These are phyloP conservation scores for Drosophila pectinifera DNA, from an alignment of 1,140 invertebrate genomes.

Conservation along the genomic window DNA sequence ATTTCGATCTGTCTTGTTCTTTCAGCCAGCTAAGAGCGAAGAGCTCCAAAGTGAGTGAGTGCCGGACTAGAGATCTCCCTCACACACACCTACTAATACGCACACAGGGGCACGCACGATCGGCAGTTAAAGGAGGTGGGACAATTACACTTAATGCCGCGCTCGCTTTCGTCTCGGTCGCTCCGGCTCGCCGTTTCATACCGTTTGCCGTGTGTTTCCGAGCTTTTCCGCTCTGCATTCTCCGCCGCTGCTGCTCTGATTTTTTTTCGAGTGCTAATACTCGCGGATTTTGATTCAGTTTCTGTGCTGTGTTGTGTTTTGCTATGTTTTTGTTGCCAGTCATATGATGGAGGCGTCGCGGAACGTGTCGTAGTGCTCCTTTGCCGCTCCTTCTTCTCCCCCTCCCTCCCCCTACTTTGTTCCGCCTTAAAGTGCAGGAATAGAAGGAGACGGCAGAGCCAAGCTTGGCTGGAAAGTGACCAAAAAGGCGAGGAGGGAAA, in stretches of 20 bases:
- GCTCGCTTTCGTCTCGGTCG: slow-evolving; percentile 8
- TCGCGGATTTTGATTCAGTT: slow-evolving; percentile 18
- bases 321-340: slow-evolving; percentile 38
- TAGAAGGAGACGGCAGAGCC: slow-evolving; percentile 1
- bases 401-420: background rate
- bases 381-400: background rate
- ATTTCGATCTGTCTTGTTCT: slow-evolving; percentile 53
- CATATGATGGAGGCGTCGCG: slow-evolving; percentile 62
- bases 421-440: background rate
- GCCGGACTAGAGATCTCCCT: slow-evolving; percentile 51
- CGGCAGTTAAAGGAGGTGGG: slow-evolving; percentile 51
- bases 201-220: slow-evolving; percentile 15
- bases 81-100: slow-evolving; percentile 19
- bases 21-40: slow-evolving; percentile 12
- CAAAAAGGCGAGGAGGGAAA: slow-evolving; percentile 7
- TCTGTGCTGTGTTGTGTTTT: slow-evolving; percentile 20
- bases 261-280: slow-evolving; percentile 23
- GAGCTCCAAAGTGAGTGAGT: slow-evolving; percentile 58
- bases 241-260: slow-evolving; percentile 9
- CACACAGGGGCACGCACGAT: slow-evolving; percentile 2
- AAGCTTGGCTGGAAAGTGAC: slow-evolving; percentile 7
- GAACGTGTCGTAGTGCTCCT: slow-evolving; percentile 43
- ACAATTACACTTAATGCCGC: slow-evolving; percentile 41
- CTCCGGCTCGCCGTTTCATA: background rate
- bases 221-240: slow-evolving; percentile 31